phyloP scores from a whole-genome alignment of 2,113 vertebrate species.

The Cyanistes caeruleus region DNA sequence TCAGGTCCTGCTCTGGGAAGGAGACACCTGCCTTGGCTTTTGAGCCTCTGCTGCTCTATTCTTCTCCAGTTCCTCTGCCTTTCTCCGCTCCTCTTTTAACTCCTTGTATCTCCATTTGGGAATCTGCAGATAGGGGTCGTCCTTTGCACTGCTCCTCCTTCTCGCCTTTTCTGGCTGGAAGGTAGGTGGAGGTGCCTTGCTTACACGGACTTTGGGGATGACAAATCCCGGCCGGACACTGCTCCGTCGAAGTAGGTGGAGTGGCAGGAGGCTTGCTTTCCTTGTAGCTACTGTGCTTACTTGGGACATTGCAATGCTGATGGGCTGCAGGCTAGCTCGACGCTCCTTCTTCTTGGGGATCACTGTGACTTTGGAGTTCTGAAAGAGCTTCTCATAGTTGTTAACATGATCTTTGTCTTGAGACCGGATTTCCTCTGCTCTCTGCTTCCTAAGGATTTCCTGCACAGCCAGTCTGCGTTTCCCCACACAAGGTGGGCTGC shows the following conservation, averaged over 20 bases:
- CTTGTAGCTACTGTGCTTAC: slow-evolving; percentile 52
- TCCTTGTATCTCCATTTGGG: slow-evolving; percentile 98
- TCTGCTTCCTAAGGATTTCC: slow-evolving; percentile 84
- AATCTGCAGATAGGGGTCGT: slow-evolving; percentile 85
- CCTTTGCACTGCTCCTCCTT: slow-evolving; percentile 78
- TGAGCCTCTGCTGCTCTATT: slow-evolving; percentile 76
- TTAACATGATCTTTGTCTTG: slow-evolving; percentile 67
- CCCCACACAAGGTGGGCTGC: slow-evolving; percentile 86
- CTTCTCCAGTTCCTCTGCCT: slow-evolving; percentile 87
- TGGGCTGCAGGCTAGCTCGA: slow-evolving; percentile 78
- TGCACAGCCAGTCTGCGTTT: slow-evolving; percentile 86
- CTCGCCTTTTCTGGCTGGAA: slow-evolving; percentile 82
- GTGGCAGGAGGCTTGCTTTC: slow-evolving; percentile 84
- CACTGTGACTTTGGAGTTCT: slow-evolving; percentile 77
- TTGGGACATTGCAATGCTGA: not conserved
- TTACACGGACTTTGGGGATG: slow-evolving; percentile 88
- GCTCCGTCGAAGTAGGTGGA: slow-evolving; percentile 84
- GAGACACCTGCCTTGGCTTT: slow-evolving; percentile 67
- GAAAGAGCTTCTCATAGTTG: slow-evolving; percentile 74
- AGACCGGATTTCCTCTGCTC: slow-evolving; percentile 63
- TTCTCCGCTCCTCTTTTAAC: slow-evolving; percentile 88
- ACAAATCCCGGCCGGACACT: slow-evolving; percentile 88
- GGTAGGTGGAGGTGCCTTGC: slow-evolving; percentile 84
- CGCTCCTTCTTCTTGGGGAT: slow-evolving; percentile 76
- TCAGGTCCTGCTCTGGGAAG: slow-evolving; percentile 73